phyloP scores from a whole-genome alignment of 2,113 vertebrate species.

The Hemibagrus wyckioides region DNA sequence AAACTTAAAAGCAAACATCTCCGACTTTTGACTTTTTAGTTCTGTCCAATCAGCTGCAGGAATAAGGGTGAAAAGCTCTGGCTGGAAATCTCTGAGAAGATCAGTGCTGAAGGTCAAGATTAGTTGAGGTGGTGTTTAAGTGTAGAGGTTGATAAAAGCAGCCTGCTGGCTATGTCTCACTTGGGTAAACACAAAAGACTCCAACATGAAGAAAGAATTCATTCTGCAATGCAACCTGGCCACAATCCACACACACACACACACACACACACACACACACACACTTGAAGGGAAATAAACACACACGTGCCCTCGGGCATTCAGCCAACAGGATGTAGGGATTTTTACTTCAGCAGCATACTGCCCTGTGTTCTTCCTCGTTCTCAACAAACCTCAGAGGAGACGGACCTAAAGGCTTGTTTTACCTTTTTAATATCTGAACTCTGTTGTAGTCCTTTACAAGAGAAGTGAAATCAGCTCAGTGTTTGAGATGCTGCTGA shows the following conservation, averaged over 20 bases:
- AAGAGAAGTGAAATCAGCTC: background rate
- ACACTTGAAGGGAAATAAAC: background rate
- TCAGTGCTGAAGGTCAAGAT: background rate
- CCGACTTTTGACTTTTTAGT: background rate
- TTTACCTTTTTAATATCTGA: background rate
- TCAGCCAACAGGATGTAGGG: background rate
- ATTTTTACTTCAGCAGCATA: background rate
- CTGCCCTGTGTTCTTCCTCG: background rate
- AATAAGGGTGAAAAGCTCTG: background rate
- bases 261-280: background rate
- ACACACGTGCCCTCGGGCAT: background rate
- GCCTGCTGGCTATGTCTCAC: background rate
- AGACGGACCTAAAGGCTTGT: background rate
- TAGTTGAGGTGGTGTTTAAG: background rate
- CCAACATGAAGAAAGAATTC: background rate
- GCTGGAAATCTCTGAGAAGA: background rate
- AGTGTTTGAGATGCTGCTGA: background rate
- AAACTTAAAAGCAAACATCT: background rate
- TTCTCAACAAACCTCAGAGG: background rate
- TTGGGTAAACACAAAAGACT: background rate
- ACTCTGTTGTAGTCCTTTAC: background rate
- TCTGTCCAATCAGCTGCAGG: background rate
- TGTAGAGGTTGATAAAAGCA: background rate
- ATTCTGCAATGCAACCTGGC: background rate
- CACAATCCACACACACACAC: background rate